phyloP scores from a whole-genome alignment of 2,113 vertebrate genomes.

The Phrynosoma blainvillii region DNA sequence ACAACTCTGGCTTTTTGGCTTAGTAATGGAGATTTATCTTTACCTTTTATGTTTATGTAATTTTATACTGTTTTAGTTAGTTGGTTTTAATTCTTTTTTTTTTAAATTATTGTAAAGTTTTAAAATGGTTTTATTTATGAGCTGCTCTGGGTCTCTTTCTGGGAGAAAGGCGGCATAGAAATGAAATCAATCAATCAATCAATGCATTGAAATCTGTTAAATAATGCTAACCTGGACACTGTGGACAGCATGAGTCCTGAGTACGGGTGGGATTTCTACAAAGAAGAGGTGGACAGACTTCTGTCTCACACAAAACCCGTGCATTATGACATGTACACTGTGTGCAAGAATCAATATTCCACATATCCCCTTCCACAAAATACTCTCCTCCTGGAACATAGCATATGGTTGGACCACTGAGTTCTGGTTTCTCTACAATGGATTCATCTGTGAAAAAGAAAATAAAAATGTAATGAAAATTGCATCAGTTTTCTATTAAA shows the following conservation, averaged over 20 bases:
- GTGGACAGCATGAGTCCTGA: constrained; percentile 90
- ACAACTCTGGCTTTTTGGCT: too few species aligned
- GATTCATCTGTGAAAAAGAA: constrained; percentile 80
- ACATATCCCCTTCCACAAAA: constrained; percentile 89
- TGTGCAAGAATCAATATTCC: constrained; percentile 91
- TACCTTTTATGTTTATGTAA: too few species aligned
- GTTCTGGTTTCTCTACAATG: constrained; percentile 81
- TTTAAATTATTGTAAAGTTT: too few species aligned
- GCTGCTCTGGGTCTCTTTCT: too few species aligned
- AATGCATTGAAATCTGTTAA: constrained; percentile 10
- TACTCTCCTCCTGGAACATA: constrained; percentile 89
- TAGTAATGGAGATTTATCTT: too few species aligned
- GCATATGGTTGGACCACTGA: constrained; percentile 84
- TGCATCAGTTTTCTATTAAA: neutral
- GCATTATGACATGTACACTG: constrained; percentile 90
- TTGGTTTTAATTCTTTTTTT: too few species aligned
- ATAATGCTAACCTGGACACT: constrained; percentile 81
- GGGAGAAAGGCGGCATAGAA: too few species aligned
- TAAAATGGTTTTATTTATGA: too few species aligned
- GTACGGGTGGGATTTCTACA: constrained; percentile 88
- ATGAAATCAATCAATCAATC: neutral
- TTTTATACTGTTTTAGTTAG: too few species aligned
- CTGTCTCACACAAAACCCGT: constrained; percentile 89
- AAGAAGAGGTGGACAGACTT: constrained; percentile 90
- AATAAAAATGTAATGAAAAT: constrained; percentile 23